phyloP scores from a whole-genome alignment of 2,888 invertebrate genomes.

The Acanthococcus lagerstroemiae region DNA sequence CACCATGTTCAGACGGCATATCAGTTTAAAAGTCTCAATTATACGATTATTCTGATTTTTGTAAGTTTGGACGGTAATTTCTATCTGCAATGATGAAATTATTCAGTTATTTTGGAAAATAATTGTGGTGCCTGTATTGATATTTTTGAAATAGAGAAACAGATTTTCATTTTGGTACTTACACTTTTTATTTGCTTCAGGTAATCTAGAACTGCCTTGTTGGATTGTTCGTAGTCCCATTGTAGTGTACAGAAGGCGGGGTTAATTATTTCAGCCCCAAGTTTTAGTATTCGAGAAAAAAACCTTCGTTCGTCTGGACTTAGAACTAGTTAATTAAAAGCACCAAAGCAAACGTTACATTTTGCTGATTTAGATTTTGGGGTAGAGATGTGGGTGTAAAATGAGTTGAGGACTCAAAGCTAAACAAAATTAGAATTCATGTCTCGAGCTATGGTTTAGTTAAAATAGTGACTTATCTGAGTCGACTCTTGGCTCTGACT shows the following conservation, averaged over 20 bases:
- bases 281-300: not conserved
- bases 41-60: slow-evolving; percentile 4
- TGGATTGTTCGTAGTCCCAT: slow-evolving; percentile 6
- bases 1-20: slow-evolving; percentile 5
- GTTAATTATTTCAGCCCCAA: not conserved
- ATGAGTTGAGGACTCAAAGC: too few species aligned
- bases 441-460: too few species aligned
- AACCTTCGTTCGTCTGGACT: not conserved
- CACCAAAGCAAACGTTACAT: too few species aligned
- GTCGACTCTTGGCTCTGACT: too few species aligned
- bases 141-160: too few species aligned
- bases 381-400: too few species aligned
- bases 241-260: slow-evolving; percentile 4
- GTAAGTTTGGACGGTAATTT: not conserved
- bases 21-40: slow-evolving; percentile 3
- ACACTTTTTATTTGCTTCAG: slow-evolving; percentile 10
- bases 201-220: slow-evolving; percentile 8
- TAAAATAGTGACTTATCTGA: too few species aligned
- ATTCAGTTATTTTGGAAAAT: not conserved
- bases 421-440: too few species aligned
- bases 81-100: not conserved
- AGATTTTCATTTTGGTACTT: not conserved
- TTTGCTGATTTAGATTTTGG: too few species aligned
- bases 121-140: not conserved
- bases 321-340: not conserved